These are phyloP conservation scores for Ctenodactylus gundi DNA, from an alignment of 2,113 vertebrate genomes.

Conservation along the genomic window DNA sequence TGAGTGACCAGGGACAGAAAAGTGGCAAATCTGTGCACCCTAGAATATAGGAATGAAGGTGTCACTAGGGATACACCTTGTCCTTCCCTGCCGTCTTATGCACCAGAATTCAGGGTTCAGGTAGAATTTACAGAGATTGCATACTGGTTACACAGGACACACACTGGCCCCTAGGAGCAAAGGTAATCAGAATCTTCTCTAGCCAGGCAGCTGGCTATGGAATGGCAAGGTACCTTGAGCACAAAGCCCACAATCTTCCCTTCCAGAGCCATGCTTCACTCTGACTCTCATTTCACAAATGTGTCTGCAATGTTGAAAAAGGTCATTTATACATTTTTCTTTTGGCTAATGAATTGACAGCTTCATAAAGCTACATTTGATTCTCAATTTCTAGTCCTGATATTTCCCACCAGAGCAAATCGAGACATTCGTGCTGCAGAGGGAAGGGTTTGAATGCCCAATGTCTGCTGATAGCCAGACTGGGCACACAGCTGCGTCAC, in stretches of 20 bases:
- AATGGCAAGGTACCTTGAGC: no score
- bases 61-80: not conserved
- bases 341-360: conserved; percentile 65
- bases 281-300: not conserved
- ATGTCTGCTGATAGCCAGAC: not conserved
- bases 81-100: not conserved
- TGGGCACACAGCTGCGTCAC: no score
- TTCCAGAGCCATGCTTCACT: no score
- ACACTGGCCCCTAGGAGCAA: not conserved
- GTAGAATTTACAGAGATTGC: not conserved
- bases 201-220: not conserved
- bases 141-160: not conserved
- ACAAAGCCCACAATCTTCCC: not conserved
- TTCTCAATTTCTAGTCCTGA: conserved; percentile 49
- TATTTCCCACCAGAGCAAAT: conserved; percentile 3
- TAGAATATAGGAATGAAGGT: no score
- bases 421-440: not conserved
- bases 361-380: conserved; percentile 12
- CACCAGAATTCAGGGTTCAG: not conserved
- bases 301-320: conserved; percentile 47
- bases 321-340: not conserved
- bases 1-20: not conserved
- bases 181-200: not conserved
- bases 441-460: conserved; percentile 49
- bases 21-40: not conserved